Evolutionary conservation across 2,888 invertebrate species (phyloP).

Genomic region (Fabriciana adippe): DNA sequence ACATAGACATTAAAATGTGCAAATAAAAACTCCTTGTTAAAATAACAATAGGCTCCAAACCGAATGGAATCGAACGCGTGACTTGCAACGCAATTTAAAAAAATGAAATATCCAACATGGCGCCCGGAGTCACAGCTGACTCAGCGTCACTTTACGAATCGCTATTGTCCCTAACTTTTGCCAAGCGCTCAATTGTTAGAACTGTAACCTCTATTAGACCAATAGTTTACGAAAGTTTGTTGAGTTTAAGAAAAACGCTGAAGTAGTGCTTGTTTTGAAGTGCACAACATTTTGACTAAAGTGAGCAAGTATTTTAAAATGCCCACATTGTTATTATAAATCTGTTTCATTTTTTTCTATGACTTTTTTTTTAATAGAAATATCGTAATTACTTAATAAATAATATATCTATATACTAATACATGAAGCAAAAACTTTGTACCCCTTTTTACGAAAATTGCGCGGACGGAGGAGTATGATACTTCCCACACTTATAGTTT

Average conservation of each 20-base stretch:
- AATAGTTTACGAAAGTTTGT: conserved; percentile 24
- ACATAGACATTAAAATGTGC: conserved; percentile 15
- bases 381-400: too few relatives aligned
- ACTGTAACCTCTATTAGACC: conserved; percentile 29
- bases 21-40: conserved; percentile 37
- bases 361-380: neutral
- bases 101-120: conserved; percentile 66
- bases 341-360: conserved; percentile 3
- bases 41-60: conserved; percentile 42
- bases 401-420: too few relatives aligned
- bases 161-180: conserved; percentile 41
- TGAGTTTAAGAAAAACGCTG: conserved; percentile 11
- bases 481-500: too few relatives aligned
- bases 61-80: conserved; percentile 45
- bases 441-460: too few relatives aligned
- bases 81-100: conserved; percentile 57
- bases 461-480: too few relatives aligned
- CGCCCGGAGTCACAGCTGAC: conserved; percentile 67
- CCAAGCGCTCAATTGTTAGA: conserved; percentile 35
- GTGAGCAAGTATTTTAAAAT: neutral
- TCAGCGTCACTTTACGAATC: conserved; percentile 67
- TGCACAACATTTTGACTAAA: conserved; percentile 9
- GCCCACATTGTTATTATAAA: neutral
- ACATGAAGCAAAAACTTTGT: too few relatives aligned
- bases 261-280: conserved; percentile 15